phyloP scores from a whole-genome alignment of 2,113 vertebrate species.

The Anolis carolinensis region DNA sequence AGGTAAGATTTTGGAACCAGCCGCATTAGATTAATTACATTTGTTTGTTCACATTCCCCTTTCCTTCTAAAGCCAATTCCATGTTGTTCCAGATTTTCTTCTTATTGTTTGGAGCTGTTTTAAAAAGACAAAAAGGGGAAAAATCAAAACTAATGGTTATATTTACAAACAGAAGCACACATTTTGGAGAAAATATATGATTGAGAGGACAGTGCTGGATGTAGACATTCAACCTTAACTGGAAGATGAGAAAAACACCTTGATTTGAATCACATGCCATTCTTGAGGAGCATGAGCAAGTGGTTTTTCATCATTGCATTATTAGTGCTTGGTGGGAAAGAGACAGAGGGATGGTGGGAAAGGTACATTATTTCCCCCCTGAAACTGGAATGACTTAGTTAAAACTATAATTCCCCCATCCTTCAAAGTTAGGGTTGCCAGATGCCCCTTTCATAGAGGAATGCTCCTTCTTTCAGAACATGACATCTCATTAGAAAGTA shows the following conservation, averaged over 20 bases:
- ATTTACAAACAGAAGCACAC: background rate
- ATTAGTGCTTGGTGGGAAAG: background rate
- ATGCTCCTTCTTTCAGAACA: slow-evolving; percentile 32
- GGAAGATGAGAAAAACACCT: background rate
- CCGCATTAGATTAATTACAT: background rate
- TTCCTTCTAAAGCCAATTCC: background rate
- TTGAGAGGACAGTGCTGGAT: background rate
- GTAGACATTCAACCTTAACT: background rate
- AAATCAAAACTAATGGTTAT: no score
- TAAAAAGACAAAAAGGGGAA: background rate
- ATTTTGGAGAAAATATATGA: background rate
- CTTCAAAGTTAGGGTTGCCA: slow-evolving; percentile 26
- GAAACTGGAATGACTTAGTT: background rate
- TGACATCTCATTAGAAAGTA: slow-evolving; percentile 37
- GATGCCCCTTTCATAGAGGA: slow-evolving; percentile 17
- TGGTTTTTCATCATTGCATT: background rate
- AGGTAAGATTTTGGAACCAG: background rate
- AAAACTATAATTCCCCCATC: slow-evolving; percentile 4
- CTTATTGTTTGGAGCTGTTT: background rate
- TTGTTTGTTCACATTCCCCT: background rate
- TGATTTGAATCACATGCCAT: background rate
- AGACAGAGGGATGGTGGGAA: background rate
- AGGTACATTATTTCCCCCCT: background rate
- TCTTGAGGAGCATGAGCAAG: background rate
- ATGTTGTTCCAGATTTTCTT: background rate